A percentile compares a stretch with the other conserved stretches of the same genome.
These are phyloP conservation scores for Ostrea edulis DNA, from an alignment of 1,140 invertebrate genomes.

Conservation along the genomic window DNA sequence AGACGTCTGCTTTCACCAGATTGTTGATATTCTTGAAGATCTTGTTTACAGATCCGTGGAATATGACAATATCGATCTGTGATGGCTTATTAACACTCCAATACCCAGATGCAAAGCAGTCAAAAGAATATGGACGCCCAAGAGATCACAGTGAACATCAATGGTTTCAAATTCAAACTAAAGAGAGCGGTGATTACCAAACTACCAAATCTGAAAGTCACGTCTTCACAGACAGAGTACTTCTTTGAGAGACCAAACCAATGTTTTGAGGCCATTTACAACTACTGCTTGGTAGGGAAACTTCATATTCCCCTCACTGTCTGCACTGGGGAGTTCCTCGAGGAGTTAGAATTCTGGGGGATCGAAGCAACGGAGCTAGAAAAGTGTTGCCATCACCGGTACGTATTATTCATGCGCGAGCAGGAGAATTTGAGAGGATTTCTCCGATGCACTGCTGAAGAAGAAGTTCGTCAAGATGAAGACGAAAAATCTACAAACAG, in stretches of 20 bases:
- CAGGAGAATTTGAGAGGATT: conserved; percentile 60
- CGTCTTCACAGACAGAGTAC: background rate
- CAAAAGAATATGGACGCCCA: background rate
- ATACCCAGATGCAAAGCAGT: background rate
- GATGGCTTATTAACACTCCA: background rate
- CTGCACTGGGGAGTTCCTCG: conserved; percentile 63
- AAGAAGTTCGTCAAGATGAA: background rate
- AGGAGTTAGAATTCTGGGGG: conserved; percentile 71
- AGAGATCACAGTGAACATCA: background rate
- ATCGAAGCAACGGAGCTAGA: conserved; percentile 57
- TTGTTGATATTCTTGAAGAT: background rate
- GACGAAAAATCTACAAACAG: background rate
- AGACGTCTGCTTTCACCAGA: background rate
- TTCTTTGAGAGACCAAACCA: conserved; percentile 47
- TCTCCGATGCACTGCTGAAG: conserved; percentile 1
- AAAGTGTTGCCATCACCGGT: conserved; percentile 68
- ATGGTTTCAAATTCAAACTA: background rate
- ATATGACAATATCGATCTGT: background rate
- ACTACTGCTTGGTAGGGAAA: conserved; percentile 65
- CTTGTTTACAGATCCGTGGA: background rate
- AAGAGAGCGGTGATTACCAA: background rate
- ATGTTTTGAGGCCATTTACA: conserved; percentile 64
- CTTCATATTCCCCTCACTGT: conserved; percentile 66
- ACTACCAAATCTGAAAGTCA: background rate
- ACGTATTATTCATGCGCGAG: conserved; percentile 60